Base-by-base conservation (phyloP, 2,113 vertebrate genomes). In the Cyanoliseus patagonus region DNA sequence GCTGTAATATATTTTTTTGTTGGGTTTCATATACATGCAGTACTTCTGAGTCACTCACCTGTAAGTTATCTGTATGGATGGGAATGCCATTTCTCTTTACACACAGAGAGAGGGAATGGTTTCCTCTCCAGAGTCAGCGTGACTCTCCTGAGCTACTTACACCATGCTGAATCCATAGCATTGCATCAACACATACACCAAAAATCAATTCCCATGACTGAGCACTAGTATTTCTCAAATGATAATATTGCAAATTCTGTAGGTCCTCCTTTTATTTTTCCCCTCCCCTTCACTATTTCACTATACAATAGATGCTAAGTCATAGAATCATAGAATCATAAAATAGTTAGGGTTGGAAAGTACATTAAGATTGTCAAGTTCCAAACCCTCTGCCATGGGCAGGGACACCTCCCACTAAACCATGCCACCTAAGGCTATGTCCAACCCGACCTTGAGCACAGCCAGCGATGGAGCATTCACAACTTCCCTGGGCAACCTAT, bases 261-360 rank as follows among this genome's bases (percentile, higher is more conserved):
- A 49, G 25, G 4, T 9, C 74, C 4, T 75, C 9, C 11, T 35
- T 46, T 52, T 44, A 27, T 33, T 17, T 2, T 8, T 0, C 3
- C 3, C 2, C 1, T 1, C 8, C 2, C 2, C 4, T 7, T 17
- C 17, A 5, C 15, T 6, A 24, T 39, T 72, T 88, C 23, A 35
- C 11, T 82, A 5, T 42, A 31, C 13, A 68, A 23, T 7, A 68
- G 19, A 61, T 76, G 25, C 42, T 67, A 42, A 61, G 17, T 7
- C 37, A 70, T 46, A 46, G 44, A 46, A 19, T 46, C 44, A 46
- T 47, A 47, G 46, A 47, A 44, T 44, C 42, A 44, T 44, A 44
- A 17, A 18, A 47, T 47, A 47, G 46, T 22, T 47, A 11, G 46
- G 46, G 46, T 47, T 47, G 46, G 46, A 47, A 47, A 47, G 5